Conservation (phyloP, 2,797 vertebrate species). For the Crocodylus rhombifer region DNA sequence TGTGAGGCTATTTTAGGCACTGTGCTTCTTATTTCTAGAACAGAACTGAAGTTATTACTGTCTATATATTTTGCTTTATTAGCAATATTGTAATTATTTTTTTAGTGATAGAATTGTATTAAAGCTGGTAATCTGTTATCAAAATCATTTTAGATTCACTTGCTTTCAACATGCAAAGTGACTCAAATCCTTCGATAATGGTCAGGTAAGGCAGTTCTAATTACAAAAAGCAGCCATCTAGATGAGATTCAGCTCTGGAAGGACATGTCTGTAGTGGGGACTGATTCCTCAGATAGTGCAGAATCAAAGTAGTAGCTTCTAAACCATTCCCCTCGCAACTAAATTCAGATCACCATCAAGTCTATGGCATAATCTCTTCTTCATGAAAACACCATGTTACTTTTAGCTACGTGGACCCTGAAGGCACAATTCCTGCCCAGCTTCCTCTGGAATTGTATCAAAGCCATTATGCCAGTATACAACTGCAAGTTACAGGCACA, state of each 20-base stretch:
- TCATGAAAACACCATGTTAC: background rate
- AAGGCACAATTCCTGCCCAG: background rate
- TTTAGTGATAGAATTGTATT: background rate
- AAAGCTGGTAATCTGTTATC: background rate
- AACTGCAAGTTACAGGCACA: background rate
- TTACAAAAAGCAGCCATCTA: background rate
- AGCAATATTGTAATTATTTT: constrained; percentile 12
- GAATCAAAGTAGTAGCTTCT: accelerated
- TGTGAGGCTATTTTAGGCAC: constrained; percentile 70
- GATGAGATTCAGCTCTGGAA: accelerated
- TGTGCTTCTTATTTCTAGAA: constrained; percentile 47
- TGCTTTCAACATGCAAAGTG: accelerated
- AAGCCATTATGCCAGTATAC: background rate
- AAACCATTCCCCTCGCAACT: background rate
- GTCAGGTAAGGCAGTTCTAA: background rate
- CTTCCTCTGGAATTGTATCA: background rate
- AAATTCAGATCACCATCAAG: accelerated
- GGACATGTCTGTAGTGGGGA: accelerated
- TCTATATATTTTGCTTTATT: constrained; percentile 51
- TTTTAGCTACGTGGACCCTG: background rate
- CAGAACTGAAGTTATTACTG: constrained; percentile 46
- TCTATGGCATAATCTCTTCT: too few relatives aligned
- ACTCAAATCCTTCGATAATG: background rate
- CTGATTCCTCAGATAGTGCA: background rate
- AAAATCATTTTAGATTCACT: accelerated